Evolutionary conservation across 1,140 invertebrate genomes (phyloP).

Genomic region (Fopius arisanus): DNA sequence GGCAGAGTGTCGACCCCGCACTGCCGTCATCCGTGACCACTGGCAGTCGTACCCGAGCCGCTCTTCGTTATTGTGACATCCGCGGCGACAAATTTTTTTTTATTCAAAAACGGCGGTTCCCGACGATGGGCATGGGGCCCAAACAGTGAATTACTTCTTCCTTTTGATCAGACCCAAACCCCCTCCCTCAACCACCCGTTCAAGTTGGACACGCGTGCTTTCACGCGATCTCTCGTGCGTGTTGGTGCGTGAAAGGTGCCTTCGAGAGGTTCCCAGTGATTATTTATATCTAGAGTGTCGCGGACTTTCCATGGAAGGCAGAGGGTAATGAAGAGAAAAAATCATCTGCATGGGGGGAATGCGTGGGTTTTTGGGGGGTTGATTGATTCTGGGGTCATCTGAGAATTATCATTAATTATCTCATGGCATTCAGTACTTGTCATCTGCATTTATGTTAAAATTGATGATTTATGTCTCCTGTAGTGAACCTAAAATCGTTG

Average conservation of each 20-base stretch:
- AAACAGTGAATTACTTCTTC: neutral
- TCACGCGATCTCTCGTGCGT: conserved; percentile 25
- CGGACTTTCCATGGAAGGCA: neutral
- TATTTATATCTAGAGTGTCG: neutral
- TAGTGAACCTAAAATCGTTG: no score
- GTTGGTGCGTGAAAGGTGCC: neutral
- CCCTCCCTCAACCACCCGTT: neutral
- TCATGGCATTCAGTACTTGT: no score
- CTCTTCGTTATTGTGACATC: conserved; percentile 9
- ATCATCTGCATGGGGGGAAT: no score
- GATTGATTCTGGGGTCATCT: no score
- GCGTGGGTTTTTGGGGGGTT: no score
- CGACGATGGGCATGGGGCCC: neutral
- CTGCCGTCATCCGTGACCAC: conserved; percentile 43
- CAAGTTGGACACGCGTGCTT: neutral
- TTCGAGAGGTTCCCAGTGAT: neutral
- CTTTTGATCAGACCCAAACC: neutral
- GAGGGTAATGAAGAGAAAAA: neutral
- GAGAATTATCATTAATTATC: no score
- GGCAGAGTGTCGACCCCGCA: conserved; percentile 43
- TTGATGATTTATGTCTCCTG: no score
- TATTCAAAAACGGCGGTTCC: neutral
- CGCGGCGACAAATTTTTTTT: neutral
- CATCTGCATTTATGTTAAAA: no score
- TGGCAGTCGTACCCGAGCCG: conserved; percentile 44